A percentile compares a stretch with the other conserved stretches of the same genome.
These are phyloP conservation scores for Pygoscelis adeliae DNA, from an alignment of 2,113 vertebrate genomes.

Conservation along the genomic window DNA sequence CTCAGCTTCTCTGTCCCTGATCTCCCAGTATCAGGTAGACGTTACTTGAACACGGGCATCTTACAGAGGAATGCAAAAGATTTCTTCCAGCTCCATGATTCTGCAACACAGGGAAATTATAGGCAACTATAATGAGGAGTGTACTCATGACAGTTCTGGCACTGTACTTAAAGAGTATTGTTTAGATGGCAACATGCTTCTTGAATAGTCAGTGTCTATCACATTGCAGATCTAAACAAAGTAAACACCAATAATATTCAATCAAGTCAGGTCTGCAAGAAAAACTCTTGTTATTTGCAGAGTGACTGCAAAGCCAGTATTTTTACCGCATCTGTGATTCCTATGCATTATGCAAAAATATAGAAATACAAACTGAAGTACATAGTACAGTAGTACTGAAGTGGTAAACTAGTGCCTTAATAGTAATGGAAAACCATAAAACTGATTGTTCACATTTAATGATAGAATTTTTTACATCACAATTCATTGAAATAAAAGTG, in stretches of 20 bases:
- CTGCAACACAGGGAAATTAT: background rate
- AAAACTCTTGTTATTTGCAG: background rate
- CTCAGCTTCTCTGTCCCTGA: background rate
- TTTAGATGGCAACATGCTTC: background rate
- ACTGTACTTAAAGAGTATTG: background rate
- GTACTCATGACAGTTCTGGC: background rate
- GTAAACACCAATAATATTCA: background rate
- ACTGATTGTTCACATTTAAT: background rate
- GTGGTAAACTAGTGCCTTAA: background rate
- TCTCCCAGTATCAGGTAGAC: background rate
- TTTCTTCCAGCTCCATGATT: background rate
- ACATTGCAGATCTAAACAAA: background rate
- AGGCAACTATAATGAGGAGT: background rate
- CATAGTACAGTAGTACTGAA: background rate
- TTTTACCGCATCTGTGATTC: background rate
- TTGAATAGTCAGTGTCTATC: background rate
- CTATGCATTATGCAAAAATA: background rate
- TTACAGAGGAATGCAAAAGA: background rate
- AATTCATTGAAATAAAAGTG: background rate
- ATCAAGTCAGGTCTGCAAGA: background rate
- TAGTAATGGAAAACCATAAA: background rate
- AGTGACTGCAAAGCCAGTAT: background rate
- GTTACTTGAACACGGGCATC: fast-evolving
- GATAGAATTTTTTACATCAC: background rate
- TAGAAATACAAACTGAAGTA: background rate